Conservation (phyloP, 2,888 invertebrate species). For the Tortricodes alternella region DNA sequence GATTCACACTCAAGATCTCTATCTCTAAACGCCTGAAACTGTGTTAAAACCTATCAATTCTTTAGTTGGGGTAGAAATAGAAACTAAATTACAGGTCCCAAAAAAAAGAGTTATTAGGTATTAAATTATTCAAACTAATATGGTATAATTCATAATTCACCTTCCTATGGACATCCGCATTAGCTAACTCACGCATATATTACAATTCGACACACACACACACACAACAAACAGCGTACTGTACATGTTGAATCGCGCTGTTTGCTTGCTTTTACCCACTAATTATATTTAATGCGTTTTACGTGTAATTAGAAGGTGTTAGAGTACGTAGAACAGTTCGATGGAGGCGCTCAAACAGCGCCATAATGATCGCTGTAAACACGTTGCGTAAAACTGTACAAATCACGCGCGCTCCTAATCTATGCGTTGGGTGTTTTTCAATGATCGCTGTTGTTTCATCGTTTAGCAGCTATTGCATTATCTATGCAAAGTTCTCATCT, state of each 20-base stretch:
- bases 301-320: constrained; percentile 80
- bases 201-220: background rate
- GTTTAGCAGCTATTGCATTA: background rate
- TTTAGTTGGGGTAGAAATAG: too few relatives aligned
- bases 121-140: too few relatives aligned
- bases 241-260: constrained; percentile 21
- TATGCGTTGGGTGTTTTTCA: background rate
- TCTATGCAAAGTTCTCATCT: too few relatives aligned
- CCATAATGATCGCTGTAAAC: constrained; percentile 66
- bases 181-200: background rate
- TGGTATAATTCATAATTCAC: background rate
- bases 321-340: constrained; percentile 71
- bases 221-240: constrained; percentile 13
- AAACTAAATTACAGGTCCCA: too few relatives aligned
- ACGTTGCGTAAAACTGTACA: constrained; percentile 35
- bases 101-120: too few relatives aligned
- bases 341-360: constrained; percentile 65
- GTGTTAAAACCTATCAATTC: too few relatives aligned
- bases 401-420: constrained; percentile 13
- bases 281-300: constrained; percentile 78
- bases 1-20: too few relatives aligned
- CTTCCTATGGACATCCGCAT: constrained; percentile 17
- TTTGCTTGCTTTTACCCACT: constrained; percentile 64
- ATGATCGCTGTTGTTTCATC: background rate
- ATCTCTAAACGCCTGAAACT: too few relatives aligned